Evolutionary conservation across 2,113 vertebrate genomes (phyloP).

Genomic region (Gymnarchus niloticus): DNA sequence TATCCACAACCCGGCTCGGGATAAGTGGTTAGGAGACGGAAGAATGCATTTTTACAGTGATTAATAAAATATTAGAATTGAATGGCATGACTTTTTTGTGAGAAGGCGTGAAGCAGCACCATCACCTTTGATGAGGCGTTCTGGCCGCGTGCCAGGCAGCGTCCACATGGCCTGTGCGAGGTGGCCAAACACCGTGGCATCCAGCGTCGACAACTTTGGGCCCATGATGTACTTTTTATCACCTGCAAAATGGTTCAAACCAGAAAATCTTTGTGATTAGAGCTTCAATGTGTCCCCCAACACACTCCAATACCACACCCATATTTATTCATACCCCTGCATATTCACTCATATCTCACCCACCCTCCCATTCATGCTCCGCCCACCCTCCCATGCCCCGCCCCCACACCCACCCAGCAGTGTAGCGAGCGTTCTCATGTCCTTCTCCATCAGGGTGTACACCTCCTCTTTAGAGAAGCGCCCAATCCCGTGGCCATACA

Average conservation of each 20-base stretch:
- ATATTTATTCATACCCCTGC: background rate
- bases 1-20: background rate
- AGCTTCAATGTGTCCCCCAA: background rate
- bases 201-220: conserved; percentile 79
- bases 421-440: conserved; percentile 89
- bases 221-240: conserved; percentile 98
- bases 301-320: background rate
- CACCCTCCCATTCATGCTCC: background rate
- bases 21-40: background rate
- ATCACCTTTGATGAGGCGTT: conserved; percentile 89
- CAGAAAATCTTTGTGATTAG: background rate
- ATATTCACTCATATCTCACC: background rate
- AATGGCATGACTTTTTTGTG: background rate
- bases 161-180: conserved; percentile 97
- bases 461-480: conserved; percentile 93
- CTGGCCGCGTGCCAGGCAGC: conserved; percentile 86
- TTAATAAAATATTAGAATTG: background rate
- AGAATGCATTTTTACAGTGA: too few species aligned
- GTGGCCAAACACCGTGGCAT: conserved; percentile 90
- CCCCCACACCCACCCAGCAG: conserved; percentile 24
- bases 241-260: conserved; percentile 59
- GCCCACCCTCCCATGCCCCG: background rate
- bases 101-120: background rate
- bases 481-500: conserved; percentile 95
- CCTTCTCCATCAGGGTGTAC: conserved; percentile 92